Evolutionary conservation across 2,797 vertebrate species (phyloP), one percentile per base, ranked within the genome.

Genomic region (Kryptolebias ocellatus): DNA sequence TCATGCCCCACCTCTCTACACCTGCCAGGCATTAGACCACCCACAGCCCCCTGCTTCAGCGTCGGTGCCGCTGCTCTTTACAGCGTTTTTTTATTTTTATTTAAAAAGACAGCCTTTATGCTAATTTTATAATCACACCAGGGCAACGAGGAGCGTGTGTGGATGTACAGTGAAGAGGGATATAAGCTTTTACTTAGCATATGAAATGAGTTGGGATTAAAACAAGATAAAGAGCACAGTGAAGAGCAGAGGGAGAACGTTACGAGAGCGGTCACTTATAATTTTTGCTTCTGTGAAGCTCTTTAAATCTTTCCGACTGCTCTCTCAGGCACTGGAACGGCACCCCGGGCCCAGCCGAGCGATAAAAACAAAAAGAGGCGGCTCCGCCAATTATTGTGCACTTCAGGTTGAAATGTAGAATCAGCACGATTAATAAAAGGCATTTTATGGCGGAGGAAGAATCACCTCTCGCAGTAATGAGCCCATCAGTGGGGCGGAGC

Each of bases 151-250:
- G 84, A 70, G 55, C 68, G 74, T 80, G 85, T 81, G 83, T 75
- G 83, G 84, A 60, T 15, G 80, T 89, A 73, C 78, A 76, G 83
- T 86, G 83, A 79, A 81, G 83, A 82, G 81, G 81, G 72, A 86
- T 91, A 91, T 92, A 92, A 90, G 89, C 87, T 89, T 89, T 89
- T 89, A 90, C 88, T 93, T 92, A 89, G 88, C 89, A 92, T 92
- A 92, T 90, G 77, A 93, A 93, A 92, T 90, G 87, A 92, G 87
- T 79, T 76, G 78, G 90, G 91, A 93, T 93, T 93, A 92, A 78
- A 85, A 74, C 44, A 79, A 89, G 87, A 91, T 90, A 85, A 88
- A 90, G 87, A 86, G 83, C 67, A 60, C 54, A 75, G 76, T 81
- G 84, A 81, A 84, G 85, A 90, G 89, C 76, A 74, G 62, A 75